phyloP scores from a whole-genome alignment of 2,797 vertebrate genomes.

The Diplodus sargus region DNA sequence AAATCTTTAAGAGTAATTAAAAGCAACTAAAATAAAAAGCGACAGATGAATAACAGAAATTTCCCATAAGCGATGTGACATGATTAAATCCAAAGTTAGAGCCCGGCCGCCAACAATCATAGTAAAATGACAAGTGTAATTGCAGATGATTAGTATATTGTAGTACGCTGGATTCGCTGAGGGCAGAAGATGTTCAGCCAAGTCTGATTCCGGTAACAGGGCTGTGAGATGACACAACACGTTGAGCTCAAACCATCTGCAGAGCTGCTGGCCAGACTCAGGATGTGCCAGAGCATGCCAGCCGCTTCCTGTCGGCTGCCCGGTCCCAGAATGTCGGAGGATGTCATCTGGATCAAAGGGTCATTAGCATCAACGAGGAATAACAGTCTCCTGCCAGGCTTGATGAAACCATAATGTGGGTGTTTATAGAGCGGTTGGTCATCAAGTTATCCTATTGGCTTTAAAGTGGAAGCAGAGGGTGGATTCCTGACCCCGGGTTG shows the following conservation, averaged over 20 bases:
- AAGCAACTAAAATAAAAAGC: constrained; percentile 1
- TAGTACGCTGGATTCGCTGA: constrained; percentile 32
- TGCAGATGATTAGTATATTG: constrained; percentile 10
- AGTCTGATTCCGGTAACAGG: constrained; percentile 71
- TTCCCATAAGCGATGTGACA: constrained; percentile 2
- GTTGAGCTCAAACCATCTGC: constrained; percentile 69
- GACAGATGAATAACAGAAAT: background rate
- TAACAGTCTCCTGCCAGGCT: constrained; percentile 26
- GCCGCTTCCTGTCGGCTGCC: constrained; percentile 56
- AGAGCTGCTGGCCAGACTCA: constrained; percentile 57
- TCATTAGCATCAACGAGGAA: constrained; percentile 47
- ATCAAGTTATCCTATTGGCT: constrained; percentile 23
- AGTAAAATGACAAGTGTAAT: constrained; percentile 34
- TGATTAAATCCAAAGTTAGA: constrained; percentile 18
- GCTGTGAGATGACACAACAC: constrained; percentile 73
- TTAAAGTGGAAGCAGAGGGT: constrained; percentile 16
- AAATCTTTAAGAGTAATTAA: constrained; percentile 17
- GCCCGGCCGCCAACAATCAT: constrained; percentile 11
- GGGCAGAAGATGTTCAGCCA: constrained; percentile 65
- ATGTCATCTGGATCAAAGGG: constrained; percentile 47
- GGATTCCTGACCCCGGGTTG: constrained; percentile 17
- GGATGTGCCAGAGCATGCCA: constrained; percentile 71
- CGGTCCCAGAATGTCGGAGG: constrained; percentile 47
- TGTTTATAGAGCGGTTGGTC: constrained; percentile 34
- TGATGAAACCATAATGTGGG: constrained; percentile 46